Percentiles rank a stretch among this genome's conserved stretches.
phyloP scores from a whole-genome alignment of 2,888 invertebrate species.

The Boloria selene region DNA sequence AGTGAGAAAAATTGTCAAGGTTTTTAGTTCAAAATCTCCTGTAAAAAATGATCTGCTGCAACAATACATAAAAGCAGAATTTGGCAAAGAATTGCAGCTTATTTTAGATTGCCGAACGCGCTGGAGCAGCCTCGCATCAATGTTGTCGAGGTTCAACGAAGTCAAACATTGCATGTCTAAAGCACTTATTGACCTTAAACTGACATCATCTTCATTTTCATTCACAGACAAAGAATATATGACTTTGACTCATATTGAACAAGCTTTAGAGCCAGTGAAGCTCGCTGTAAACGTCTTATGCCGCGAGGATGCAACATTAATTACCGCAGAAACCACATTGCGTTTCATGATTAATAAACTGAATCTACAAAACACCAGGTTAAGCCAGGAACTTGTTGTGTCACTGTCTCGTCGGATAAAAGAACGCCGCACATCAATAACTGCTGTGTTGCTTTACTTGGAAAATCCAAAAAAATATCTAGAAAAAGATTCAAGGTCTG shows the following conservation, averaged over 20 bases:
- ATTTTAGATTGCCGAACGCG: constrained; percentile 36
- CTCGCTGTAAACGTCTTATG: constrained; percentile 39
- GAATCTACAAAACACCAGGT: not conserved
- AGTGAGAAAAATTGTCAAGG: constrained; percentile 15
- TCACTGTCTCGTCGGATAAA: not conserved
- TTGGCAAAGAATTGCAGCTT: constrained; percentile 26
- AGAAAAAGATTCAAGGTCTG: too few species aligned
- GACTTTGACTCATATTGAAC: constrained; percentile 25
- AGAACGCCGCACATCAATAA: constrained; percentile 3
- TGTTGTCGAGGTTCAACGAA: constrained; percentile 36
- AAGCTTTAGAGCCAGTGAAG: constrained; percentile 37
- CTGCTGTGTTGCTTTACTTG: constrained; percentile 1
- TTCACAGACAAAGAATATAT: constrained; percentile 30
- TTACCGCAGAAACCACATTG: constrained; percentile 37
- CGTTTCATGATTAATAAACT: constrained; percentile 40
- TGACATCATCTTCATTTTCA: constrained; percentile 28
- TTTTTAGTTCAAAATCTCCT: constrained; percentile 23
- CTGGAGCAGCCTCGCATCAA: constrained; percentile 31
- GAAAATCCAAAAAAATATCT: not conserved
- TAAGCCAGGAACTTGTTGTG: not conserved
- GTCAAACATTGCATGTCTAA: constrained; percentile 39
- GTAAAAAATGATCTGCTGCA: constrained; percentile 19
- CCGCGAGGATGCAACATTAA: constrained; percentile 37
- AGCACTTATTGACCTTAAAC: constrained; percentile 36
- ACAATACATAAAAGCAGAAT: constrained; percentile 3